Evolutionary conservation across 2,888 invertebrate genomes (phyloP).

Genomic region (Margaritifera margaritifera): DNA sequence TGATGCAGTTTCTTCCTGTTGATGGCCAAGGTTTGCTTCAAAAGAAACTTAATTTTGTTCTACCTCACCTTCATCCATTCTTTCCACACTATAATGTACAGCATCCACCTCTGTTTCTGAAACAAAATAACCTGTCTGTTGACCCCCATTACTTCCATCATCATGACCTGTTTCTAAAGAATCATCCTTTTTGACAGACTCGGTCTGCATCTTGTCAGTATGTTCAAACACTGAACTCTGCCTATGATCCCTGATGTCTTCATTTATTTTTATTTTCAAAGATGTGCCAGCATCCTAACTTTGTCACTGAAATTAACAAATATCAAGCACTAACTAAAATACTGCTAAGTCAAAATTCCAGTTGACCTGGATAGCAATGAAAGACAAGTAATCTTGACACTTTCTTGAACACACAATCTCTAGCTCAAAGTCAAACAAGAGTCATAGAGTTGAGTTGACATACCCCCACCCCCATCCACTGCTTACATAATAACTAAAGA

Average conservation of each 20-base stretch:
- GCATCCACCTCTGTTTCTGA: neutral
- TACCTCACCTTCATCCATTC: neutral
- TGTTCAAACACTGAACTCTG: neutral
- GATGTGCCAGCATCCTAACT: too few relatives aligned
- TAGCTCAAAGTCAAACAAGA: too few relatives aligned
- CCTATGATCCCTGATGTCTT: neutral
- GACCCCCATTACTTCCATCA: neutral
- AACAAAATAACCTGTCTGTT: neutral
- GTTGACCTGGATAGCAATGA: too few relatives aligned
- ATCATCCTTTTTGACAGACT: neutral
- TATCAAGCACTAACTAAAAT: too few relatives aligned
- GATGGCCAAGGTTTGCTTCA: neutral
- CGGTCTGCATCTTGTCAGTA: neutral
- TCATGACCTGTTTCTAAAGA: neutral
- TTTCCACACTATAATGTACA: constrained; percentile 1
- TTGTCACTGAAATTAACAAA: too few relatives aligned
- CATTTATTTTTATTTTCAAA: neutral
- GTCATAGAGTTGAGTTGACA: too few relatives aligned
- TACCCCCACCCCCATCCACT: too few relatives aligned
- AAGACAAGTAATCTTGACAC: too few relatives aligned
- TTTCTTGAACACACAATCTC: too few relatives aligned
- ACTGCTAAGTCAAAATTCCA: too few relatives aligned
- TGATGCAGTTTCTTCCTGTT: neutral
- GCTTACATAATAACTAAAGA: too few relatives aligned
- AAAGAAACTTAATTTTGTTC: constrained; percentile 1